Conservation (phyloP, 2,113 vertebrate genomes). For the Piprites chloris region DNA sequence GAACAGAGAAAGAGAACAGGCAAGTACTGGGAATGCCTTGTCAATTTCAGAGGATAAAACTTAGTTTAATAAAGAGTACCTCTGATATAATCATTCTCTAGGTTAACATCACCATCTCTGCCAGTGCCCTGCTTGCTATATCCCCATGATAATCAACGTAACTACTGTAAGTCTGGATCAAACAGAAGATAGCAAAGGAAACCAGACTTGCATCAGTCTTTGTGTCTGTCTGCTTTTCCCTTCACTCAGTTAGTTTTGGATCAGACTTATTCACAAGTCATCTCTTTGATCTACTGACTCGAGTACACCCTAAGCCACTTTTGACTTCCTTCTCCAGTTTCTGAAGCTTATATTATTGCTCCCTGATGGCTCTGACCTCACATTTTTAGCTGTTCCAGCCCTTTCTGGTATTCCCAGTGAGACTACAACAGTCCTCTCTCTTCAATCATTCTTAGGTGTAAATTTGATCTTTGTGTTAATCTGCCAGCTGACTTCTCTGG, state of each 20-base stretch:
- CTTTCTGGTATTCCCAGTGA: neutral
- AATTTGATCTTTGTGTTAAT: neutral
- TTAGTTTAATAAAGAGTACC: neutral
- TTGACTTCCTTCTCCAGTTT: conserved; percentile 24
- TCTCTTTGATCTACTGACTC: neutral
- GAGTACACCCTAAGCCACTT: neutral
- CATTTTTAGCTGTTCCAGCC: neutral
- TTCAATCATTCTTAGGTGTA: neutral
- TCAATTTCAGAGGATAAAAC: neutral
- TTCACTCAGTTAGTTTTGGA: neutral
- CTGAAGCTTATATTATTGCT: neutral
- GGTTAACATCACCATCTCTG: neutral
- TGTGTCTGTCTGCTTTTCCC: neutral
- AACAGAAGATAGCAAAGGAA: neutral
- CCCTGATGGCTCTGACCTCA: neutral
- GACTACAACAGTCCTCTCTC: neutral
- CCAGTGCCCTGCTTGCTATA: neutral
- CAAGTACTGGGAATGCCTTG: neutral
- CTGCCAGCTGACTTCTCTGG: neutral
- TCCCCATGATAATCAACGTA: neutral
- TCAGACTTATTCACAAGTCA: neutral
- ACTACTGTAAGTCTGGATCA: neutral
- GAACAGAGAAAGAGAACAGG: neutral
- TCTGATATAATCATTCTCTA: neutral
- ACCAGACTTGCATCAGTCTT: neutral